These are phyloP conservation scores for Accipiter virgatus DNA, from an alignment of 2,113 vertebrate species.

Conservation along the genomic window DNA sequence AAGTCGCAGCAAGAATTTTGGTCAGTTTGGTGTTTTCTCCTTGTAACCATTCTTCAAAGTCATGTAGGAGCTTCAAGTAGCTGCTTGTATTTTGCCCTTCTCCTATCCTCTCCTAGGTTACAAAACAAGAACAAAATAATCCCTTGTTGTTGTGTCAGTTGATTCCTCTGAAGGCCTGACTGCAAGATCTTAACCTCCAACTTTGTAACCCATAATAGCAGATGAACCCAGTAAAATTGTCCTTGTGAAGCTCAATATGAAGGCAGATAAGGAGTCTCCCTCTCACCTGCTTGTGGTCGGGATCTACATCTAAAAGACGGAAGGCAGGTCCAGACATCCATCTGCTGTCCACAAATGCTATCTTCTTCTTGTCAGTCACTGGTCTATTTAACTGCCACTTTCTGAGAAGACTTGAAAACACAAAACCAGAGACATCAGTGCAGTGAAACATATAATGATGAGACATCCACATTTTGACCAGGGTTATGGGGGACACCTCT, in stretches of 20 bases:
- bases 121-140: not conserved
- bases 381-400: constrained; percentile 1
- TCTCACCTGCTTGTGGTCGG: constrained; percentile 37
- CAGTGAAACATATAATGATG: not conserved
- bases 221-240: not conserved
- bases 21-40: constrained; percentile 77
- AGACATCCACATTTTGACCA: not conserved
- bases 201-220: not conserved
- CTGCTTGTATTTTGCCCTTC: not conserved
- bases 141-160: not conserved
- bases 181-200: not conserved
- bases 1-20: constrained; percentile 48
- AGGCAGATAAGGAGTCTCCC: not conserved
- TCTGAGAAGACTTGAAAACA: constrained; percentile 46
- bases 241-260: not conserved
- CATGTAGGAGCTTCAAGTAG: constrained; percentile 19
- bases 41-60: constrained; percentile 85
- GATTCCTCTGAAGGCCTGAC: not conserved
- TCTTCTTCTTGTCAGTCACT: constrained; percentile 12
- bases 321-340: not conserved
- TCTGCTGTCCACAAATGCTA: not conserved
- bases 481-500: not conserved
- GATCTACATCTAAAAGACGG: not conserved
- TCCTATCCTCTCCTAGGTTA: not conserved
- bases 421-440: not conserved